Conservation (phyloP, 2,888 invertebrate genomes). For the Automeris io region DNA sequence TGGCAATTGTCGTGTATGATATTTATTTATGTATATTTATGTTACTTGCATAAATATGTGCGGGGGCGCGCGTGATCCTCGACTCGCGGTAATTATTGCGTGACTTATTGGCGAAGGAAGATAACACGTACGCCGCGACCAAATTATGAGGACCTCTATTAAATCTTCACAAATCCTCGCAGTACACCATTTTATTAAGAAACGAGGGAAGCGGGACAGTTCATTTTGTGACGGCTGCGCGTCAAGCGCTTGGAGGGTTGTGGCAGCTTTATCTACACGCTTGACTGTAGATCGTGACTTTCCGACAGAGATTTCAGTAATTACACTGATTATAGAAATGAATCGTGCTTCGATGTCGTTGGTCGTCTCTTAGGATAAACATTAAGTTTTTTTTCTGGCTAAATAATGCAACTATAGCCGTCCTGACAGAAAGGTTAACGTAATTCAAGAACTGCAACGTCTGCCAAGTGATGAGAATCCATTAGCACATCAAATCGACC, state of each 20-base stretch:
- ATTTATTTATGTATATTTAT: slow-evolving; percentile 60
- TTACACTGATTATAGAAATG: slow-evolving; percentile 68
- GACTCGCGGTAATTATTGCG: slow-evolving; percentile 71
- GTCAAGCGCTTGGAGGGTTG: slow-evolving; percentile 52
- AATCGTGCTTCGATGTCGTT: slow-evolving; percentile 39
- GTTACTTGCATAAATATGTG: slow-evolving; percentile 64
- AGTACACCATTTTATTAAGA: slow-evolving; percentile 6
- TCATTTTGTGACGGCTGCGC: slow-evolving; percentile 35
- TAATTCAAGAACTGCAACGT: no score
- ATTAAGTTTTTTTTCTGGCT: not conserved
- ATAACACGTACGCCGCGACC: slow-evolving; percentile 65
- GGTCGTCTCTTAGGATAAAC: not conserved
- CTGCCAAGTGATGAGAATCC: no score
- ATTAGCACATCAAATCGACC: no score
- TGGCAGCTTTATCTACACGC: slow-evolving; percentile 65
- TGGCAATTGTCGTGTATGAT: slow-evolving; percentile 51
- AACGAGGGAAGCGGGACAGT: slow-evolving; percentile 20
- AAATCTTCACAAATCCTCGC: slow-evolving; percentile 12
- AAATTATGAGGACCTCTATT: slow-evolving; percentile 30
- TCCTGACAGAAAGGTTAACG: no score
- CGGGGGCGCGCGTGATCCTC: slow-evolving; percentile 59
- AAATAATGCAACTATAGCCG: no score
- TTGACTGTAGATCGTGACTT: slow-evolving; percentile 72
- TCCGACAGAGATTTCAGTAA: slow-evolving; percentile 67
- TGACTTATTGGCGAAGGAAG: slow-evolving; percentile 73